These are phyloP conservation scores for Hemiscyllium ocellatum DNA, from an alignment of 2,113 vertebrate genomes.

Conservation along the genomic window DNA sequence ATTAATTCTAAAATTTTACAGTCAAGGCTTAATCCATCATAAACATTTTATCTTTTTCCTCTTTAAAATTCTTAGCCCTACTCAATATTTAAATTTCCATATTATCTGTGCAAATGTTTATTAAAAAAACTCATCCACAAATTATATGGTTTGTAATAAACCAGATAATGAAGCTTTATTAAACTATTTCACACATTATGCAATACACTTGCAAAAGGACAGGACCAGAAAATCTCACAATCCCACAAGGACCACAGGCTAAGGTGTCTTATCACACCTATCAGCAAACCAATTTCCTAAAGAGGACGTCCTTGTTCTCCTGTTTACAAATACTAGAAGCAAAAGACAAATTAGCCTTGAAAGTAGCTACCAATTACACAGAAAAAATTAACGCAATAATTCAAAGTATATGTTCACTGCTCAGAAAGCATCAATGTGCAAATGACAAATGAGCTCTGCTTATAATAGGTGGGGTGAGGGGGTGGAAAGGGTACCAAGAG, in stretches of 20 bases:
- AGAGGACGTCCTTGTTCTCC: constrained; percentile 37
- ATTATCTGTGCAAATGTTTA: constrained; percentile 47
- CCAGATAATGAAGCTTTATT: constrained; percentile 46
- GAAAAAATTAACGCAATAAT: background rate
- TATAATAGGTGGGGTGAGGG: background rate
- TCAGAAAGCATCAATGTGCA: constrained; percentile 33
- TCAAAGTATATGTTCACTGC: constrained; percentile 40
- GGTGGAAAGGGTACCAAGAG: background rate
- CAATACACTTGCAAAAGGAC: constrained; percentile 27
- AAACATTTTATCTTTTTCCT: background rate
- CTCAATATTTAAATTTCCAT: background rate
- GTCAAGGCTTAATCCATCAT: background rate
- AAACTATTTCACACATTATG: constrained; percentile 46
- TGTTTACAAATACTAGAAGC: constrained; percentile 45
- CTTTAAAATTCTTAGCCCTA: background rate
- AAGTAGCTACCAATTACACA: background rate
- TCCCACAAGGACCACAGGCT: background rate
- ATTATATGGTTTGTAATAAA: constrained; percentile 40
- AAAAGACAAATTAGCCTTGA: constrained; percentile 18
- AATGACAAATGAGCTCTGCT: constrained; percentile 38
- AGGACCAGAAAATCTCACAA: constrained; percentile 12
- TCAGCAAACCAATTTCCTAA: constrained; percentile 45
- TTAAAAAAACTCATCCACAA: constrained; percentile 50
- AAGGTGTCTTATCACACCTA: constrained; percentile 40
- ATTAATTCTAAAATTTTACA: background rate